These are phyloP conservation scores for Catajapyx aquilonaris DNA, from an alignment of 1,140 invertebrate species.

Conservation along the genomic window DNA sequence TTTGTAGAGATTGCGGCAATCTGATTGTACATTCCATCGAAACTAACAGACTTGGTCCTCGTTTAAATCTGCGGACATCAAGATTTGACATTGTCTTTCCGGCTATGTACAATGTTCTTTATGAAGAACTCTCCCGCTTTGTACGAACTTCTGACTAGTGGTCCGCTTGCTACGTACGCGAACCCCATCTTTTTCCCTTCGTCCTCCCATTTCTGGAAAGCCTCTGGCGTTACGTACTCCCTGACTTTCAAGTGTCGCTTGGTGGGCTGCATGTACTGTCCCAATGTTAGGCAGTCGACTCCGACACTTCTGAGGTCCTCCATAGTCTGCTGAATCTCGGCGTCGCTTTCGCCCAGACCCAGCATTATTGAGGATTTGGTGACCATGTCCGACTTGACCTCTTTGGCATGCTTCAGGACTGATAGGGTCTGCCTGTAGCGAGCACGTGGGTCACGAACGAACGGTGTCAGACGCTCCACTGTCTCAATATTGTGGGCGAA, in stretches of 20 bases:
- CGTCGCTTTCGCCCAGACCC: conserved; percentile 86
- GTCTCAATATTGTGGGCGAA: conserved; percentile 98
- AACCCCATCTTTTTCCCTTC: too few relatives aligned
- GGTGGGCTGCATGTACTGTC: conserved; percentile 99
- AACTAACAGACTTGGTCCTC: too few relatives aligned
- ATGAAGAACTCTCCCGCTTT: conserved; percentile 90
- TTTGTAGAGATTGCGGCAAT: too few relatives aligned
- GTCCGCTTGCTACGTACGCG: conserved; percentile 91
- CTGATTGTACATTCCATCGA: too few relatives aligned
- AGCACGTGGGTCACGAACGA: conserved; percentile 74
- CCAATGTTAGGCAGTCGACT: conserved; percentile 90
- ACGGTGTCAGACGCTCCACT: conserved; percentile 58
- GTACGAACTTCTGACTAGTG: conserved; percentile 89
- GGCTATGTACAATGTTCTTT: conserved; percentile 47
- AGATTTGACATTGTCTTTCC: too few relatives aligned
- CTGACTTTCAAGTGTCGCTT: conserved; percentile 86
- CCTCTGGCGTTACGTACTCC: conserved; percentile 94
- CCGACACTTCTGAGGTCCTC: conserved; percentile 50
- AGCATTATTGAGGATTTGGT: conserved; percentile 99
- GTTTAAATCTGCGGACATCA: too few relatives aligned
- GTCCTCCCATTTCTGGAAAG: conserved; percentile 79
- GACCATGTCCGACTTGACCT: conserved; percentile 52
- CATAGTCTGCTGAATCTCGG: conserved; percentile 70
- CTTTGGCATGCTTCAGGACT: conserved; percentile 64
- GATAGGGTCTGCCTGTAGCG: conserved; percentile 56